A percentile compares a stretch with the other conserved stretches of the same genome.
phyloP scores from a whole-genome alignment of 2,113 vertebrate species.

The Emydocephalus ijimae region DNA sequence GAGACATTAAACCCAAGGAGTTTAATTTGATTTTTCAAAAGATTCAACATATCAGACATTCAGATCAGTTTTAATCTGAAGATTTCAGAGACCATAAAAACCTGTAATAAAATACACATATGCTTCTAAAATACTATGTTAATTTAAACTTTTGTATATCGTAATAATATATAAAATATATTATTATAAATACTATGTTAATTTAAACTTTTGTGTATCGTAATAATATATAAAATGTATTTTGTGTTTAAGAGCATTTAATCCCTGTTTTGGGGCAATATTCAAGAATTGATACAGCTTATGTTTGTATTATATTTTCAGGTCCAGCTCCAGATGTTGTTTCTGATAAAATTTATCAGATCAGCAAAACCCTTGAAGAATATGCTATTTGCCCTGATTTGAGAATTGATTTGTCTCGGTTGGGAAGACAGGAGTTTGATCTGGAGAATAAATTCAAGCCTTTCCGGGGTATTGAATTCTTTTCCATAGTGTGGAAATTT shows the following conservation, averaged over 20 bases:
- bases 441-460: conserved; percentile 99
- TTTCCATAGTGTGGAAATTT: neutral
- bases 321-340: conserved; percentile 91
- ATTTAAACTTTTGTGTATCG: neutral
- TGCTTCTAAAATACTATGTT: neutral
- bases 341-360: conserved; percentile 94
- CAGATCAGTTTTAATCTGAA: neutral
- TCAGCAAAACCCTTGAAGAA: conserved; percentile 96
- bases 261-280: neutral
- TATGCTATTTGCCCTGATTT: conserved; percentile 94
- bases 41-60: neutral
- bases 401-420: conserved; percentile 88
- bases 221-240: neutral
- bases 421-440: conserved; percentile 97
- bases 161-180: neutral
- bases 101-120: neutral
- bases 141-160: neutral
- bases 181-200: neutral
- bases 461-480: conserved; percentile 85
- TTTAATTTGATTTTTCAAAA: conserved; percentile 2
- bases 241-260: neutral
- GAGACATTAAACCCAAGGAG: neutral
- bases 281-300: neutral
- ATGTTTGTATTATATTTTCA: conserved; percentile 56
- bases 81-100: neutral